phyloP scores from a whole-genome alignment of 2,113 vertebrate species.

The Merops nubicus region DNA sequence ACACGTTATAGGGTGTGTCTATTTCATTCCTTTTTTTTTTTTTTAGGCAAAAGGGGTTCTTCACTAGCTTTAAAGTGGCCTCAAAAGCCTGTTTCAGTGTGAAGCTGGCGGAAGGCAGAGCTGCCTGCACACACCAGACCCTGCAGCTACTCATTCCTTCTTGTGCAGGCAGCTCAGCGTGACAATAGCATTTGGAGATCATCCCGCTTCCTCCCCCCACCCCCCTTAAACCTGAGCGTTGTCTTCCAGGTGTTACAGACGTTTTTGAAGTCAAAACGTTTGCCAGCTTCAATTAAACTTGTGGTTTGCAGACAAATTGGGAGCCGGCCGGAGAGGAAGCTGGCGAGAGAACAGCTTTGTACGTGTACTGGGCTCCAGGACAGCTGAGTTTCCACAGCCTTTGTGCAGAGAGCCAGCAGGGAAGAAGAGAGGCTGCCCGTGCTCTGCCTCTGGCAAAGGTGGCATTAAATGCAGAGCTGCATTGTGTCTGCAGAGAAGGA shows the following conservation, averaged over 20 bases:
- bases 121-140: not conserved
- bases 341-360: not conserved
- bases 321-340: constrained; percentile 43
- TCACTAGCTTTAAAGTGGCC: not conserved
- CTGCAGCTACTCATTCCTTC: constrained; percentile 54
- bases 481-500: not conserved
- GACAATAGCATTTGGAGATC: constrained; percentile 46
- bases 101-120: not conserved
- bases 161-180: not conserved
- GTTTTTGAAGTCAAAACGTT: constrained; percentile 20
- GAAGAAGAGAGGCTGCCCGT: not conserved
- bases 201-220: constrained; percentile 17
- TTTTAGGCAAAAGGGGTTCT: not conserved
- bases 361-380: fast-evolving
- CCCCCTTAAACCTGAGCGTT: not conserved
- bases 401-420: not conserved
- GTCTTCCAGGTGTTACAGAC: constrained; percentile 57
- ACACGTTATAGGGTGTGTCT: not conserved
- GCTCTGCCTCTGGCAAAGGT: not conserved
- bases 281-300: constrained; percentile 49
- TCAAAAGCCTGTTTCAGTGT: not conserved
- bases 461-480: not conserved
- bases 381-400: not conserved
- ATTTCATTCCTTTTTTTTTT: not conserved
- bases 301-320: constrained; percentile 67